A percentile compares a stretch with the other conserved stretches of the same genome.
phyloP scores from a whole-genome alignment of 1,140 invertebrate genomes.

The Sycobia sp. region DNA sequence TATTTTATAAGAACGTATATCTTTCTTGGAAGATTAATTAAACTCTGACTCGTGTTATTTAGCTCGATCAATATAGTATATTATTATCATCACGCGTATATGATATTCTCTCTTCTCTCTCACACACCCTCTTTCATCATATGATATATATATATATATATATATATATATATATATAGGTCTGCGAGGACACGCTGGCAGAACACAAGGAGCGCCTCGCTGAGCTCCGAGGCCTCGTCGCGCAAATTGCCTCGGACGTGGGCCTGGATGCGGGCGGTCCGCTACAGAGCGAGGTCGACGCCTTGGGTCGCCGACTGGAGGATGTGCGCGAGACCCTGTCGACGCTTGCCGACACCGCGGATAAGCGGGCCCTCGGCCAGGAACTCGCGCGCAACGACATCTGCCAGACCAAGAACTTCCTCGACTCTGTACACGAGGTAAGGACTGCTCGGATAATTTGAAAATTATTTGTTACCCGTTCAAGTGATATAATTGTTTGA shows the following conservation, averaged over 20 bases:
- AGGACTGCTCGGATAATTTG: no score
- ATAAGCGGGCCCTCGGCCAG: conserved; percentile 66
- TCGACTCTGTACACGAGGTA: conserved; percentile 71
- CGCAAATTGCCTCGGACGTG: conserved; percentile 76
- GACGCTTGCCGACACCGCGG: conserved; percentile 75
- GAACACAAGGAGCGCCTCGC: conserved; percentile 71
- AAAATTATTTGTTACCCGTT: no score
- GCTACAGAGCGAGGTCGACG: conserved; percentile 77
- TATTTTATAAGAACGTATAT: no score
- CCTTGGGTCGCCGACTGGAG: conserved; percentile 75
- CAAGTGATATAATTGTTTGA: no score
- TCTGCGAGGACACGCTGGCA: conserved; percentile 76
- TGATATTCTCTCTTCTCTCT: no score
- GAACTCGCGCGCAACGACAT: conserved; percentile 64
- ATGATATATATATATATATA: no score
- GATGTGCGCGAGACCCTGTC: conserved; percentile 76
- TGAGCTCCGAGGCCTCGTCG: conserved; percentile 75
- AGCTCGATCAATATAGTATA: no score
- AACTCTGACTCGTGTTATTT: no score
- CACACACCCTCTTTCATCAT: no score
- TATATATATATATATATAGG: no score
- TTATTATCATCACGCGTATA: no score
- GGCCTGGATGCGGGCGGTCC: conserved; percentile 72
- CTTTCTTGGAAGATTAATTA: no score
- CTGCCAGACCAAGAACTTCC: conserved; percentile 65